phyloP scores from a whole-genome alignment of 2,797 vertebrate genomes.

The Prionace glauca region DNA sequence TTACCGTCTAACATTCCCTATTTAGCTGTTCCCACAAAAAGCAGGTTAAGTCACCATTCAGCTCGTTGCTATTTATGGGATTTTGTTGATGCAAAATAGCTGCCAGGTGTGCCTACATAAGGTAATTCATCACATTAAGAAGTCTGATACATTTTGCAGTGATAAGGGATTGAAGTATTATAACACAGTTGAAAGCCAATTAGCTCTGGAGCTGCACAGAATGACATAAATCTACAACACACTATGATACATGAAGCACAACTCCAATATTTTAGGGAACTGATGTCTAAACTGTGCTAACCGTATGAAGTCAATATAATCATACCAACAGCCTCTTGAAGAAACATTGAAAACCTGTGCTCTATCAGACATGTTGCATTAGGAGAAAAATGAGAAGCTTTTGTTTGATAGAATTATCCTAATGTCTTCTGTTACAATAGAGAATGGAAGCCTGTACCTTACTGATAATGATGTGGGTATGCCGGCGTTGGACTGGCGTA shows the following conservation, averaged over 20 bases:
- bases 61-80: background rate
- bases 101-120: background rate
- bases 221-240: background rate
- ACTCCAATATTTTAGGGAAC: background rate
- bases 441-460: background rate
- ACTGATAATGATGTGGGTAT: constrained; percentile 27
- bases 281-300: constrained; percentile 1
- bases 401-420: constrained; percentile 15
- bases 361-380: background rate
- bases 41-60: background rate
- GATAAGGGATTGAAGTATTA: background rate
- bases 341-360: background rate
- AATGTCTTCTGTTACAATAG: background rate
- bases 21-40: background rate
- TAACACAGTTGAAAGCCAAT: background rate
- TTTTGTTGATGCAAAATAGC: background rate
- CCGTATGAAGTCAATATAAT: background rate
- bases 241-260: background rate
- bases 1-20: background rate
- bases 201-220: background rate
- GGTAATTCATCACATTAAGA: background rate
- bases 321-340: background rate
- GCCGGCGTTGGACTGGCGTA: no score
- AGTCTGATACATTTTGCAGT: background rate
- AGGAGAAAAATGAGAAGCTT: background rate